phyloP scores from a whole-genome alignment of 2,113 vertebrate genomes.

The Micronycteris hirsuta region DNA sequence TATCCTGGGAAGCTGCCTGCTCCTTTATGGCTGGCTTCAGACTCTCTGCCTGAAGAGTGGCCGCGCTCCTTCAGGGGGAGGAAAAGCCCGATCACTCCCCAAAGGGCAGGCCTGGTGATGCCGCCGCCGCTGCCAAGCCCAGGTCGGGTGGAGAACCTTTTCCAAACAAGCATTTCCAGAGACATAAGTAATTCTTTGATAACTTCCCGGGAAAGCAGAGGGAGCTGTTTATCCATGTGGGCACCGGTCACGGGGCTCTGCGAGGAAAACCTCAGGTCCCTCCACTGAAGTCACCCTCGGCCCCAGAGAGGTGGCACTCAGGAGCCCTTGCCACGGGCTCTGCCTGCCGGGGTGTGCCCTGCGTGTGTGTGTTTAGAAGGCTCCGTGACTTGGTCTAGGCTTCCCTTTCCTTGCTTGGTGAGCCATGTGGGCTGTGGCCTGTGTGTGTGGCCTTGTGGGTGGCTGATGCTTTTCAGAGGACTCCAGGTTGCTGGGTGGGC shows the following conservation, averaged over 20 bases:
- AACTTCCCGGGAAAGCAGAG: slow-evolving; percentile 75
- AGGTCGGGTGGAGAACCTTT: slow-evolving; percentile 78
- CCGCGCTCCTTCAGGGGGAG: slow-evolving; percentile 70
- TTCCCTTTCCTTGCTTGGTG: not conserved
- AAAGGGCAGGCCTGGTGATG: slow-evolving; percentile 51
- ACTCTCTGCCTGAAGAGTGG: slow-evolving; percentile 72
- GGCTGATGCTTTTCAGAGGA: not conserved
- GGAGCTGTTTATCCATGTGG: slow-evolving; percentile 67
- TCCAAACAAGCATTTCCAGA: slow-evolving; percentile 81
- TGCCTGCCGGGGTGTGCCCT: not conserved
- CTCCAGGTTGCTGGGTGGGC: not conserved
- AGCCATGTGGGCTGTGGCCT: not conserved
- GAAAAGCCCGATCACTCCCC: slow-evolving; percentile 68
- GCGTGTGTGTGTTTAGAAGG: not conserved
- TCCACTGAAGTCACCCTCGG: slow-evolving; percentile 65
- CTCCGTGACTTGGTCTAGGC: not conserved
- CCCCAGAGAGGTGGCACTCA: not conserved
- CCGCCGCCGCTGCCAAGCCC: slow-evolving; percentile 71
- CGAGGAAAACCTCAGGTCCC: slow-evolving; percentile 69
- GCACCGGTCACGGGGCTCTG: slow-evolving; percentile 67
- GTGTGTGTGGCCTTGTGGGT: not conserved
- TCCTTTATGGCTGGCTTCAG: slow-evolving; percentile 74
- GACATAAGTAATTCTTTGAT: slow-evolving; percentile 84
- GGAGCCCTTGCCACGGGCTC: not conserved
- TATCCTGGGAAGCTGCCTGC: slow-evolving; percentile 83